A percentile compares a stretch with the other conserved stretches of the same genome.
Conservation (phyloP, 2,113 vertebrate genomes). For the Dromas ardeola region DNA sequence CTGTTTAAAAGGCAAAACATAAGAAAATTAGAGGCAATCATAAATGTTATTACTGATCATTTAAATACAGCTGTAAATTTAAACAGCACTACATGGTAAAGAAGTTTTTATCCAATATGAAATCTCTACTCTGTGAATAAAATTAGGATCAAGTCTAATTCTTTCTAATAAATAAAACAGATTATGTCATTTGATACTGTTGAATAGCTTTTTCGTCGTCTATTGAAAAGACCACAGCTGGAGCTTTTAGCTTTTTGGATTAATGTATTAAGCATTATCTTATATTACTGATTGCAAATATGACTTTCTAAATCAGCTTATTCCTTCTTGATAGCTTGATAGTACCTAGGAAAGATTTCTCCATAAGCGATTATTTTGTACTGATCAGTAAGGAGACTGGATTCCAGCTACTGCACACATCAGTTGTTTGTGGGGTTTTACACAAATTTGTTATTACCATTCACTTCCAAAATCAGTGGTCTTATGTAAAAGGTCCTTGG, state of each 20-base stretch:
- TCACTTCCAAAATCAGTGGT: not conserved
- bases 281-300: not conserved
- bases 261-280: not conserved
- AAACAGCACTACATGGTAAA: not conserved
- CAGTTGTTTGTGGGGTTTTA: not conserved
- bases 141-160: not conserved
- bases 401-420: not conserved
- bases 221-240: not conserved
- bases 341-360: not conserved
- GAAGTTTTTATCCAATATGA: not conserved
- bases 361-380: not conserved
- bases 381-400: not conserved
- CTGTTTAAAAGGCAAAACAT: not conserved
- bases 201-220: slow-evolving; percentile 1
- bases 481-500: not conserved
- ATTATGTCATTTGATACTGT: not conserved
- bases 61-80: not conserved
- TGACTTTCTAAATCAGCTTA: not conserved
- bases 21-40: not conserved
- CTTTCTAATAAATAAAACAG: not conserved
- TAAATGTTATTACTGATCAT: not conserved
- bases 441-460: not conserved
- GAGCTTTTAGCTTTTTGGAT: not conserved
- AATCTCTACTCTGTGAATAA: not conserved
- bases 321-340: not conserved